These are phyloP conservation scores for Helicoverpa assulta DNA, from an alignment of 2,888 invertebrate species.

Conservation along the genomic window DNA sequence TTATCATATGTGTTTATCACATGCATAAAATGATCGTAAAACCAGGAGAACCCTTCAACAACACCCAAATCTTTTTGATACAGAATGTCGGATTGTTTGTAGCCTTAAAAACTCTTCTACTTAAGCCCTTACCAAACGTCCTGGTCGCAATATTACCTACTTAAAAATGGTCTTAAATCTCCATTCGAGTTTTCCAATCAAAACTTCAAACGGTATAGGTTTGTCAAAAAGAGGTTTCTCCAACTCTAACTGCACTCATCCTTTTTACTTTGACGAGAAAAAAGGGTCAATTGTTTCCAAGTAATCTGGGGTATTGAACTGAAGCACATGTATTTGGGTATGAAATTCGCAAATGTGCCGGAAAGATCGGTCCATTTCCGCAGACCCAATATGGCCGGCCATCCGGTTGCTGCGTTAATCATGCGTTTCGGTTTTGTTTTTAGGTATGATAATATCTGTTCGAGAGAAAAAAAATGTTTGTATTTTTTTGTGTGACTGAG, in stretches of 20 bases:
- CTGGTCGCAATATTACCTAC: too few relatives aligned
- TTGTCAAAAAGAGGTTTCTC: neutral
- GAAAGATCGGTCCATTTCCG: constrained; percentile 61
- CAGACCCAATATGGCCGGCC: constrained; percentile 60
- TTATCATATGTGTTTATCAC: too few relatives aligned
- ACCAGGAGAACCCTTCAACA: too few relatives aligned
- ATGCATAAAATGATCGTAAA: too few relatives aligned
- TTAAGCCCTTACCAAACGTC: too few relatives aligned
- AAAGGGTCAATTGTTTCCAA: constrained; percentile 27
- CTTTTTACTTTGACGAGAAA: constrained; percentile 22
- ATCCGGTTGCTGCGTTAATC: constrained; percentile 53
- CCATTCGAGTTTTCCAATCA: neutral
- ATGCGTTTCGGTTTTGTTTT: constrained; percentile 30
- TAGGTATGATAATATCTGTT: constrained; percentile 6
- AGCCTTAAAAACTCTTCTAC: too few relatives aligned
- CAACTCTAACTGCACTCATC: neutral
- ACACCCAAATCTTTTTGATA: too few relatives aligned
- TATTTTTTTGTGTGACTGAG: too few relatives aligned
- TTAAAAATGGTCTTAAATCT: too few relatives aligned
- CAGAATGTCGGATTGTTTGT: too few relatives aligned
- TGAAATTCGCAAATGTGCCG: constrained; percentile 64
- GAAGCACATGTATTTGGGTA: constrained; percentile 33
- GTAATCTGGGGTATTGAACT: constrained; percentile 24
- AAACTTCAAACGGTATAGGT: neutral
- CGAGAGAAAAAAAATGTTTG: neutral